Conservation (phyloP, 2,888 invertebrate species). For the Spilarctia lutea region DNA sequence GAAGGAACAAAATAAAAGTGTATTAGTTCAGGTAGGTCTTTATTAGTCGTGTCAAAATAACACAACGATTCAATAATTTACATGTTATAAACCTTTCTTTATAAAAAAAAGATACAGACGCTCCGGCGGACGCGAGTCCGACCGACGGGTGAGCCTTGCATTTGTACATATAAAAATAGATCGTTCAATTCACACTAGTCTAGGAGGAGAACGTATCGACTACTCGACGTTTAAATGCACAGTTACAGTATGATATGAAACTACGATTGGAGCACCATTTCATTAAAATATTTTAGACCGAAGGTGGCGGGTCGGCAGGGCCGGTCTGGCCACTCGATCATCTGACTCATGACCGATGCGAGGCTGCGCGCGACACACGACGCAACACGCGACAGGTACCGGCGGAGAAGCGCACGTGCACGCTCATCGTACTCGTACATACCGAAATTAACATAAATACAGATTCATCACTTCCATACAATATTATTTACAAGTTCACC, state of each 20-base stretch:
- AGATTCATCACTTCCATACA: constrained; percentile 36
- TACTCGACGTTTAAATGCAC: constrained; percentile 71
- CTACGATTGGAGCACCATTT: constrained; percentile 83
- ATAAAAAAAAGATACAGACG: constrained; percentile 49
- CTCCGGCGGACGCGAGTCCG: neutral
- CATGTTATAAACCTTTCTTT: constrained; percentile 60
- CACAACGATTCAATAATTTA: constrained; percentile 69
- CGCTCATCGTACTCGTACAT: constrained; percentile 22
- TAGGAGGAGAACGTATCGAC: constrained; percentile 72
- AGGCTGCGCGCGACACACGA: neutral
- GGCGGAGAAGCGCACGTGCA: constrained; percentile 9
- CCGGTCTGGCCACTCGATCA: too few species aligned
- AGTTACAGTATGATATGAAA: constrained; percentile 83
- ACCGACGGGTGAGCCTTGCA: constrained; percentile 11
- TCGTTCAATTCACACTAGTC: constrained; percentile 69
- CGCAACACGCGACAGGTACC: neutral
- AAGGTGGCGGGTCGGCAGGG: constrained; percentile 10
- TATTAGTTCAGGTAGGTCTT: constrained; percentile 50
- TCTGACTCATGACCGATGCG: constrained; percentile 19
- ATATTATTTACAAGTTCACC: constrained; percentile 43
- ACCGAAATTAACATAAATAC: constrained; percentile 27
- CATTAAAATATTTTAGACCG: constrained; percentile 51
- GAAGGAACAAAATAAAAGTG: neutral
- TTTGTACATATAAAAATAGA: constrained; percentile 81
- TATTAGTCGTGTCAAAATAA: constrained; percentile 75